These are phyloP conservation scores for Neodiprion fabricii DNA, from an alignment of 1,140 invertebrate species.

Conservation along the genomic window DNA sequence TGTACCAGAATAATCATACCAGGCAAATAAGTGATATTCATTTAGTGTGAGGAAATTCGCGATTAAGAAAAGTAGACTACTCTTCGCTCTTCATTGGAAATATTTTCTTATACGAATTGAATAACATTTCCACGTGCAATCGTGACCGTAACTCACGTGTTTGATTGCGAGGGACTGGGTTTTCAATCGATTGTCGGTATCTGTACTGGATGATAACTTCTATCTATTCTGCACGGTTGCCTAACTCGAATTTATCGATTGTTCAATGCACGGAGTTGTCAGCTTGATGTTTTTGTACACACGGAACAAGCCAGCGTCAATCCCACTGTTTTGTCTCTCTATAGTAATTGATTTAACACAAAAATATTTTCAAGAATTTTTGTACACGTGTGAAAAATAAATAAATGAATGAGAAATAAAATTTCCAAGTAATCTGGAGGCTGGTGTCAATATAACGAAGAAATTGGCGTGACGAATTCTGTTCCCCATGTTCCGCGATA, in stretches of 20 bases:
- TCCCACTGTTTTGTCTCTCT: background rate
- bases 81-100: too few relatives aligned
- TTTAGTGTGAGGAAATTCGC: too few relatives aligned
- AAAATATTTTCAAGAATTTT: background rate
- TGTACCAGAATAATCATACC: too few relatives aligned
- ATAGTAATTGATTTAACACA: background rate
- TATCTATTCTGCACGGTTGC: background rate
- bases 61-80: too few relatives aligned
- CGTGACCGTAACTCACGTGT: too few relatives aligned
- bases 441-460: background rate
- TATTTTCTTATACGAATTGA: too few relatives aligned
- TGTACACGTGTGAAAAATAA: background rate
- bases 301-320: background rate
- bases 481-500: background rate
- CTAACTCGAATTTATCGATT: background rate
- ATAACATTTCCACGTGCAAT: too few relatives aligned
- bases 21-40: too few relatives aligned
- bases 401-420: background rate
- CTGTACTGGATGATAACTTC: too few relatives aligned
- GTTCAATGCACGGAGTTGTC: background rate
- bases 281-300: background rate
- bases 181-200: too few relatives aligned
- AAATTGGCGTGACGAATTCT: background rate
- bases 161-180: too few relatives aligned
- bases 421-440: background rate